phyloP scores from a whole-genome alignment of 2,888 invertebrate genomes.

The Lithodes maja region DNA sequence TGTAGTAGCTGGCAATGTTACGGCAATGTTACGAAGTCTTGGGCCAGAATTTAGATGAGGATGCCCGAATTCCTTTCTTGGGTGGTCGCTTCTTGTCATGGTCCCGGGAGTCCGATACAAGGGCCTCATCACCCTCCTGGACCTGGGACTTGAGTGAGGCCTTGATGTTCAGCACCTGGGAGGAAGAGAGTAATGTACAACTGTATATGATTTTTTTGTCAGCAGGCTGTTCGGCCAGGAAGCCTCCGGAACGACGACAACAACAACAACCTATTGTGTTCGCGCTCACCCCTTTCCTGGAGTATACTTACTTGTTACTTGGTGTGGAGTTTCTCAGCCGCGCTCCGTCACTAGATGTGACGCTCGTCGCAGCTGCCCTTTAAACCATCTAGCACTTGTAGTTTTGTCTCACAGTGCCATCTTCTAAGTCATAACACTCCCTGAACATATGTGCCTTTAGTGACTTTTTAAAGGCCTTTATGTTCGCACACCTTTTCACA shows the following conservation, averaged over 20 bases:
- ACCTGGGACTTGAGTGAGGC: conserved; percentile 67
- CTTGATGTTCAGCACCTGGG: conserved; percentile 65
- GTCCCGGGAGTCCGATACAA: conserved; percentile 63
- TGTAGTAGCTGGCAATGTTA: conserved; percentile 8
- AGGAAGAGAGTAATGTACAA: not conserved
- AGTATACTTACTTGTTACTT: no score
- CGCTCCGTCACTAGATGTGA: no score
- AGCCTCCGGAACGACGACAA: not conserved
- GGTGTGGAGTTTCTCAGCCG: no score
- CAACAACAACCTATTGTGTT: not conserved
- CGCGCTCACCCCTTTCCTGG: not conserved
- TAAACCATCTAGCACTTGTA: no score
- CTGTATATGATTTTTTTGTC: not conserved
- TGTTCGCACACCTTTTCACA: no score
- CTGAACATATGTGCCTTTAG: no score
- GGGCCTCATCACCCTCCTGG: conserved; percentile 63
- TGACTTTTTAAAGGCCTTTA: no score
- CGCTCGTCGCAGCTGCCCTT: no score
- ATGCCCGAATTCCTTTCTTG: conserved; percentile 62
- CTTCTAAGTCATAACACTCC: no score
- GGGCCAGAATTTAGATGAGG: conserved; percentile 63
- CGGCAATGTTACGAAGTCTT: conserved; percentile 53
- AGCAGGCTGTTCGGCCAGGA: not conserved
- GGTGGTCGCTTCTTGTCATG: conserved; percentile 63
- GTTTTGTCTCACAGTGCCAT: no score